These are phyloP conservation scores for Dinocampus coccinellae DNA, from an alignment of 2,888 invertebrate genomes.

Conservation along the genomic window DNA sequence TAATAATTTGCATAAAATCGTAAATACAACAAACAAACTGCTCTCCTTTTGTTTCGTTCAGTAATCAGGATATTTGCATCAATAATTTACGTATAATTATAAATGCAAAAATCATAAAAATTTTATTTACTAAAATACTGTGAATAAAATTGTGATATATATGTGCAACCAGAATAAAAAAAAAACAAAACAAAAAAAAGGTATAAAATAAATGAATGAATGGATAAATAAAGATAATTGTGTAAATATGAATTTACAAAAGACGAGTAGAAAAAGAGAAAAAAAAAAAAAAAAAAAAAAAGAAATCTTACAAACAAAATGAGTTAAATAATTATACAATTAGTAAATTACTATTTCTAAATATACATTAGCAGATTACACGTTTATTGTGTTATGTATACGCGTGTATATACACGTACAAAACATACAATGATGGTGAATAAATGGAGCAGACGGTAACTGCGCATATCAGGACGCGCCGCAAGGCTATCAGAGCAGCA, in stretches of 20 bases:
- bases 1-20: slow-evolving; percentile 52
- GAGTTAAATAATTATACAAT: not conserved
- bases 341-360: not conserved
- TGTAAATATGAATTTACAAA: too few relatives aligned
- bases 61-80: slow-evolving; percentile 53
- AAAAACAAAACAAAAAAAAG: too few relatives aligned
- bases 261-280: too few relatives aligned
- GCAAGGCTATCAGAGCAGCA: slow-evolving; percentile 6
- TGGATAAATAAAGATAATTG: too few relatives aligned
- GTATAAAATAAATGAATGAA: too few relatives aligned
- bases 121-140: too few relatives aligned
- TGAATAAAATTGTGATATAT: too few relatives aligned
- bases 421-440: slow-evolving; percentile 18
- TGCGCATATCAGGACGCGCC: slow-evolving; percentile 34
- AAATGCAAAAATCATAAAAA: not conserved
- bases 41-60: slow-evolving; percentile 42
- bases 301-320: too few relatives aligned
- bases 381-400: not conserved
- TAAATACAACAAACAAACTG: slow-evolving; percentile 46
- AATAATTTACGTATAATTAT: slow-evolving; percentile 22
- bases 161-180: too few relatives aligned
- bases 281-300: too few relatives aligned
- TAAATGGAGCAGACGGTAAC: slow-evolving; percentile 59
- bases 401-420: not conserved
- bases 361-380: not conserved